Evolutionary conservation across 2,113 vertebrate species (phyloP).

Genomic region (Gopherus flavomarginatus): DNA sequence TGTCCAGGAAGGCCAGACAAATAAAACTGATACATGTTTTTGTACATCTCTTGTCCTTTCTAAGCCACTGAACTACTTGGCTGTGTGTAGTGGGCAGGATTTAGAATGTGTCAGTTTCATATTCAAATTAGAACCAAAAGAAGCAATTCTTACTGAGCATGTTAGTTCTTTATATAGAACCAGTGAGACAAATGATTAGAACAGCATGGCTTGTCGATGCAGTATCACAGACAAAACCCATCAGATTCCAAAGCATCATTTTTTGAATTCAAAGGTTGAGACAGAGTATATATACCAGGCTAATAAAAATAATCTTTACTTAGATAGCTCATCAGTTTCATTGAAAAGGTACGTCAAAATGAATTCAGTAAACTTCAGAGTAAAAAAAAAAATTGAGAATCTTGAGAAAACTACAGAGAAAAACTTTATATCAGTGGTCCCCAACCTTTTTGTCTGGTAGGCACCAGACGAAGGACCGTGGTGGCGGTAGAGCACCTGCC

Average conservation of each 20-base stretch:
- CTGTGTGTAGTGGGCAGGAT: too few species aligned
- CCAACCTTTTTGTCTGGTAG: too few species aligned
- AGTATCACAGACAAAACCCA: not conserved
- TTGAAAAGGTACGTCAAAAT: not conserved
- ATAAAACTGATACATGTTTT: not conserved
- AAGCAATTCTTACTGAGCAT: not conserved
- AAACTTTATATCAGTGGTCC: not conserved
- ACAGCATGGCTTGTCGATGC: not conserved
- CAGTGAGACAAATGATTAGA: not conserved
- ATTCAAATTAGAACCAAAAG: not conserved
- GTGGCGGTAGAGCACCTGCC: too few species aligned
- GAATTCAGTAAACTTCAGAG: conserved; percentile 19
- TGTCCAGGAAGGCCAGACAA: not conserved
- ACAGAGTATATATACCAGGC: too few species aligned
- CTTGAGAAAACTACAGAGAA: conserved; percentile 22
- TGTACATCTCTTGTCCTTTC: not conserved
- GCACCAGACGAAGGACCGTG: too few species aligned
- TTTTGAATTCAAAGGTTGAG: not conserved
- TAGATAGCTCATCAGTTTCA: not conserved
- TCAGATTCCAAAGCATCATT: not conserved
- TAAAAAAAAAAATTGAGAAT: conserved; percentile 51
- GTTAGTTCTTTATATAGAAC: not conserved
- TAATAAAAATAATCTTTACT: not conserved
- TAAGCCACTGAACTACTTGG: not conserved
- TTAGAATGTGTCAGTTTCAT: not conserved